Evolutionary conservation across 2,113 vertebrate genomes (phyloP), one percentile per base, ranked within the genome.

Genomic region (Bos taurus): DNA sequence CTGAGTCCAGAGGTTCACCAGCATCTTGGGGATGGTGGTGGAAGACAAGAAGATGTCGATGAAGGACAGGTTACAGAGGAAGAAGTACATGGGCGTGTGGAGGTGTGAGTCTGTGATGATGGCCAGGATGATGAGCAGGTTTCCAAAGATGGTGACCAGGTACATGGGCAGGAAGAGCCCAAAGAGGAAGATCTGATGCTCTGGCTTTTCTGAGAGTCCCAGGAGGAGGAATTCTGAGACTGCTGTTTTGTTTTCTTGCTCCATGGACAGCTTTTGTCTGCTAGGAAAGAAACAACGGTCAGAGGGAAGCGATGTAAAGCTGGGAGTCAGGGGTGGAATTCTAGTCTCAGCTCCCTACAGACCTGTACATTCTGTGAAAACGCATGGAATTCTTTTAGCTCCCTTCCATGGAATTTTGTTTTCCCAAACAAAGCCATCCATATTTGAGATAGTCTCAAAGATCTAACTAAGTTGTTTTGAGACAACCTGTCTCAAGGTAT

Each of bases 71-170:
- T 96, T 97, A 77, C 40, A 93, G 67, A 98, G 97, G 85, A 98
- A 98, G 95, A 98, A 98, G 90, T 98, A 98, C 97, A 97, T 97
- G 28, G 98, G 97, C 0, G 14, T 94, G 93, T 96, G 97, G n/a
- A 98, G 92, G 67, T 4, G 83, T 28, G 93, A 7, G 81, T 90
- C 59, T 0, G 57, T 54, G 83, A 67, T 1, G 62, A 96, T 89
- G 57, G 89, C 96, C n/a, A 96, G 67, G 80, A 91, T 7, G 81
- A 97, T 97, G 62, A 98, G 67, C 36, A 97, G 89, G 86, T 97
- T 98, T 12, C 98, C 98, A 2, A 91, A 81, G 36, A 97, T 0
- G 1, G 96, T 97, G 54, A 98, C 19, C 64, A 97, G 30, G 52
- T 98, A 98, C 17, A 93, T 28, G 88, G 48, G 25, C 1, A 98